Evolutionary conservation across 2,797 vertebrate species (phyloP).

Genomic region (Trichosurus vulpecula): DNA sequence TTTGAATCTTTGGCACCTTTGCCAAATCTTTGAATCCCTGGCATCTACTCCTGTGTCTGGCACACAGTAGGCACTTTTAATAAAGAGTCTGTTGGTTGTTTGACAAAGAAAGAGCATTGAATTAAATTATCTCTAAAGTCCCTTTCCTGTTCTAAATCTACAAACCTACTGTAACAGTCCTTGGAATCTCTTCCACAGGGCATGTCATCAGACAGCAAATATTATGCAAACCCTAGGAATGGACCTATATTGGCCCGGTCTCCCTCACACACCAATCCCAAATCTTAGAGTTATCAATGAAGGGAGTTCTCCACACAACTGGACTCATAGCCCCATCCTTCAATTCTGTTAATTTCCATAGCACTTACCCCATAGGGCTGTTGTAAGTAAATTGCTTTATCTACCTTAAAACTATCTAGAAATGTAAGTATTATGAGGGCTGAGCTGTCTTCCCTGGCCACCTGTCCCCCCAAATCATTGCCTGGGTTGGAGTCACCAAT

Average conservation of each 20-base stretch:
- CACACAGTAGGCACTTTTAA: neutral
- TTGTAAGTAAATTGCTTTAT: neutral
- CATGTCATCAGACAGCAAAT: neutral
- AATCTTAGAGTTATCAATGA: neutral
- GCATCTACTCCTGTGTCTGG: neutral
- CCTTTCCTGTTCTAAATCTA: neutral
- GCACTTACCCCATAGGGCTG: neutral
- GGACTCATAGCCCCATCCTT: neutral
- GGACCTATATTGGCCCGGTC: neutral
- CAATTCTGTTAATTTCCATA: neutral
- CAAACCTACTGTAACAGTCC: neutral
- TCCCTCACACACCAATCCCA: neutral
- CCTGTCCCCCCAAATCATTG: neutral
- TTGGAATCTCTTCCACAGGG: neutral
- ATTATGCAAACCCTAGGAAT: neutral
- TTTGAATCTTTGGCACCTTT: too few relatives aligned
- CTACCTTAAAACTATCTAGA: neutral
- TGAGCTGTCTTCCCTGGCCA: fast-evolving
- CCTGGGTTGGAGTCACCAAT: neutral
- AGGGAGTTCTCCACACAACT: neutral
- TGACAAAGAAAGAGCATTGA: neutral
- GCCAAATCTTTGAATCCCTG: neutral
- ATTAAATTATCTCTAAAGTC: neutral
- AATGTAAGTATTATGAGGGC: neutral
- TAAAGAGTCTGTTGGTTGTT: neutral